Evolutionary conservation across 1,140 invertebrate genomes (phyloP).

Genomic region (Dufourea novaeangliae): DNA sequence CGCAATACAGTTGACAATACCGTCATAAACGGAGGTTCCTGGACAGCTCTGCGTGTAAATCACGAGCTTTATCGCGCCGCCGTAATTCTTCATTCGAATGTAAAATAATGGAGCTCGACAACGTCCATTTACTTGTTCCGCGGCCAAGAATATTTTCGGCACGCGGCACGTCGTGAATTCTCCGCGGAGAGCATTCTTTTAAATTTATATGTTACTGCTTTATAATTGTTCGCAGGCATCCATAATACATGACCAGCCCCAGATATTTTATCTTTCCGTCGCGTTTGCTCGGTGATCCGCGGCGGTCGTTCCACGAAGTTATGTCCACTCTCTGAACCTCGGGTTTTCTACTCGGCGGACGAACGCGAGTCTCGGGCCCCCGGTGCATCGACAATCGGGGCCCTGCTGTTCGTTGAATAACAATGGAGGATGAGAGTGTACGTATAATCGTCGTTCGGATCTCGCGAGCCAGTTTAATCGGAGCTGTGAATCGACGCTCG

Average conservation of each 20-base stretch:
- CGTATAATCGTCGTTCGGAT: conserved; percentile 8
- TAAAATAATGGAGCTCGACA: no score
- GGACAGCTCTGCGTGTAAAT: no score
- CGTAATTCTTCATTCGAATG: no score
- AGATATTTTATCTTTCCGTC: conserved; percentile 37
- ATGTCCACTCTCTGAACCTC: conserved; percentile 36
- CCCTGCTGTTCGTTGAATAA: conserved; percentile 24
- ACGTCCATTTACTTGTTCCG: no score
- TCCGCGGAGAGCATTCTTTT: background rate
- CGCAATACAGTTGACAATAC: no score
- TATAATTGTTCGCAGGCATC: conserved; percentile 38
- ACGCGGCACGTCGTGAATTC: conserved; percentile 24
- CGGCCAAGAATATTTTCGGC: no score
- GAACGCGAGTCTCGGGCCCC: background rate
- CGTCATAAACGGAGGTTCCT: no score
- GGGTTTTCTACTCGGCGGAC: background rate
- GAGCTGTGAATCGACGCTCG: background rate
- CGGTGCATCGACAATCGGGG: conserved; percentile 15
- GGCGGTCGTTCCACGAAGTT: conserved; percentile 32
- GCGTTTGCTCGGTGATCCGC: background rate
- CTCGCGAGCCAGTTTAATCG: conserved; percentile 15
- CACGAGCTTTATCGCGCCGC: no score
- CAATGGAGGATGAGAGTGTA: no score
- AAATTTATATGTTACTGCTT: conserved; percentile 45
- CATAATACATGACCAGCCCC: conserved; percentile 30